phyloP scores from a whole-genome alignment of 1,140 invertebrate genomes.

The Diachasmimorpha longicaudata region DNA sequence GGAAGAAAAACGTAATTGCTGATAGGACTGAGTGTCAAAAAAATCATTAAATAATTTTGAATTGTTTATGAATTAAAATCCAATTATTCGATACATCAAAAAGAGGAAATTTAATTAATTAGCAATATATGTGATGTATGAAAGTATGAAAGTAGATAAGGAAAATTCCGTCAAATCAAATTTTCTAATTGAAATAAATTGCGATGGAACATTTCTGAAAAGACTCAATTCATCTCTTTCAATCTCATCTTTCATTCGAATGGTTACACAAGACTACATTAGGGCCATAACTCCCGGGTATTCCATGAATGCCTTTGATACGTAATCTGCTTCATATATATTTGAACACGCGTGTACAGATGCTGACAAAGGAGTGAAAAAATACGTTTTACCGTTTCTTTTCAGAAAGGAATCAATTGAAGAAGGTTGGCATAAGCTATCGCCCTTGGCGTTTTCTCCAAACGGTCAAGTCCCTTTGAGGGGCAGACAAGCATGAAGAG shows the following conservation, averaged over 20 bases:
- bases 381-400: neutral
- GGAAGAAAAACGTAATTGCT: too few relatives aligned
- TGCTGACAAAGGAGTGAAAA: constrained; percentile 2
- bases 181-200: neutral
- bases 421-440: neutral
- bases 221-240: neutral
- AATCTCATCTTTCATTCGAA: neutral
- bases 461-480: constrained; percentile 6
- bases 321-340: neutral
- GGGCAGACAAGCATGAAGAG: neutral
- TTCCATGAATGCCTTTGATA: neutral
- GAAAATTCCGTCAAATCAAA: too few relatives aligned
- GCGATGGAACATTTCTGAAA: neutral
- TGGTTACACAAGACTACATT: neutral
- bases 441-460: neutral
- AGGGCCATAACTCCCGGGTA: neutral
- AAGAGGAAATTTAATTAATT: too few relatives aligned
- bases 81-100: too few relatives aligned
- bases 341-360: constrained; percentile 6
- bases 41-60: too few relatives aligned
- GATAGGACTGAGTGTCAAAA: too few relatives aligned
- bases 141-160: too few relatives aligned
- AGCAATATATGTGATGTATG: too few relatives aligned
- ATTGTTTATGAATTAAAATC: too few relatives aligned
- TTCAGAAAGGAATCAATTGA: neutral